These are phyloP conservation scores for Copidosoma floridanum DNA, from an alignment of 1,140 invertebrate genomes.

Conservation along the genomic window DNA sequence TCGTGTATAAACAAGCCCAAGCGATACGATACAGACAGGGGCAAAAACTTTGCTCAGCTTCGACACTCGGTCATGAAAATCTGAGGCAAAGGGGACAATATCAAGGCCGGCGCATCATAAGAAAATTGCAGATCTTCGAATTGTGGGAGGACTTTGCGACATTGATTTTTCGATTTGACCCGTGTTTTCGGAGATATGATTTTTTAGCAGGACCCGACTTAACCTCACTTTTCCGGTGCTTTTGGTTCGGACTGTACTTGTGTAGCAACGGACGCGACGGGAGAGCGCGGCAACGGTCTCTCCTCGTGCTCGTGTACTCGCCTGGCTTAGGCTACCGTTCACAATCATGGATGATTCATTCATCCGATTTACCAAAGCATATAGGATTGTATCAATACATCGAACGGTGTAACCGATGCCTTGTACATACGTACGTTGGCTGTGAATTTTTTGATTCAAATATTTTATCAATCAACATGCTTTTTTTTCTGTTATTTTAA, in stretches of 20 bases:
- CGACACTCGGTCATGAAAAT: neutral
- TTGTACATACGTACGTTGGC: no score
- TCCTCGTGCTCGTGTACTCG: no score
- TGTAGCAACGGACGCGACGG: conserved; percentile 49
- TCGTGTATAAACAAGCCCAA: no score
- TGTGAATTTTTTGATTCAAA: no score
- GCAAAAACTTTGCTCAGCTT: neutral
- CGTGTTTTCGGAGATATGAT: neutral
- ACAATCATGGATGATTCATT: conserved; percentile 1
- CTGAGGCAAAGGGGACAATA: neutral
- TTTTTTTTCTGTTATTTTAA: no score
- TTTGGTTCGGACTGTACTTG: conserved; percentile 38
- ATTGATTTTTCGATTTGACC: neutral
- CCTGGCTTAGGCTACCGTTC: conserved; percentile 13
- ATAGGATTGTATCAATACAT: no score
- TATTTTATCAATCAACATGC: no score
- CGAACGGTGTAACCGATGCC: no score
- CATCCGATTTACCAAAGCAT: no score
- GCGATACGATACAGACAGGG: conserved; percentile 4
- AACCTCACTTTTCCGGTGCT: conserved; percentile 12
- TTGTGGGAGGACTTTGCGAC: conserved; percentile 11
- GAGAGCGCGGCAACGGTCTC: conserved; percentile 40
- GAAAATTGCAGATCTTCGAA: conserved; percentile 10
- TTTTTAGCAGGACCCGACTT: conserved; percentile 4
- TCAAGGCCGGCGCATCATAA: conserved; percentile 3